Base-by-base conservation (phyloP, 2,113 vertebrate genomes). In the Meriones unguiculatus region DNA sequence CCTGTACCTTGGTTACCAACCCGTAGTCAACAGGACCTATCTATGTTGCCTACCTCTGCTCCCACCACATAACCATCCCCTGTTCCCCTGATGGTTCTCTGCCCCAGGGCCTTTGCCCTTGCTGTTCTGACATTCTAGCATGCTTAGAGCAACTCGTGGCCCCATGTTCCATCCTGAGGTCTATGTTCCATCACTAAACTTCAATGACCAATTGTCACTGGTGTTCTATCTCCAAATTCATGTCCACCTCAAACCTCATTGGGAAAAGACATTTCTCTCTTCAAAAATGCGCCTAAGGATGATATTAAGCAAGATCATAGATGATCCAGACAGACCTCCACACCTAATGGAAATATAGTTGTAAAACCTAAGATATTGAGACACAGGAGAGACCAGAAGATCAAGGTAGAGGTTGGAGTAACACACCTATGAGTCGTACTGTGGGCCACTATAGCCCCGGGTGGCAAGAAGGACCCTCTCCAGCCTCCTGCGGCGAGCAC, bases 11-110 rank as follows among this genome's bases (percentile, higher is more conserved):
- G 1, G 14, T 9, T 0, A 14, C 30, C 15, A 14, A 41, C 7
- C 24, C 25, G 6, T 0, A 17, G n/a, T 10, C 17, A 28, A 78
- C 13, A 57, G 46, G 32, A 28, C 1, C 0, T 0, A 6, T 12
- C 1, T 32, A 24, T 8, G 22, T 5, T 11, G 7, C 57, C 41
- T 46, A 25, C 0, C 46, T 32, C 12, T 54, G 25, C 8, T 64
- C 67, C 17, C 22, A 28, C 41, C 35, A 13, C 8, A 13, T 41
- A 38, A 20, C n/a, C 1, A 65, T 41, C 46, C 13, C 6, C 32
- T 8, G 64, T 15, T 25, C 9, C 77, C 24, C 89, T 38, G 1
- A 14, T 24, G 28, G 30, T n/a, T 5, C 4, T 46, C 22, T 57
- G 62, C 24, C 65, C 41, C 52, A 18, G 50, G 64, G n/a, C n/a